These are phyloP conservation scores for Acridotheres tristis DNA, from an alignment of 2,797 vertebrate genomes.

Conservation along the genomic window DNA sequence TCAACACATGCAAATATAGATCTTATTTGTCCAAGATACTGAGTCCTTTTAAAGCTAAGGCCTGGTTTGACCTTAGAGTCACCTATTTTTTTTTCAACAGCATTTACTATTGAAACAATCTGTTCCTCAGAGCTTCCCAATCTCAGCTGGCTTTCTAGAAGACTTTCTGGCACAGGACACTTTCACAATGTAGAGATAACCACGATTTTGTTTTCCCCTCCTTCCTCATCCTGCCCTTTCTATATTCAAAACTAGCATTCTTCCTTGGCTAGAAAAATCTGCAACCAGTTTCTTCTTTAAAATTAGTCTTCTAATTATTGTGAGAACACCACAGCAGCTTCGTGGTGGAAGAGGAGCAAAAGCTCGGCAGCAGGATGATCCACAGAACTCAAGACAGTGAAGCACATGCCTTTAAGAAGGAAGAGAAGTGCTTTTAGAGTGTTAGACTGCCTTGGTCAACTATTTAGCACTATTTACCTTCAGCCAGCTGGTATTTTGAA, in stretches of 20 bases:
- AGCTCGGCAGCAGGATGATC: not conserved
- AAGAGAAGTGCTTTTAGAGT: not conserved
- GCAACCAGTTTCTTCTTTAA: not conserved
- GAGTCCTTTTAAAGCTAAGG: not conserved
- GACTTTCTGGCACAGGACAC: not conserved
- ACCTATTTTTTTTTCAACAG: not conserved
- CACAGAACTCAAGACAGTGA: not conserved
- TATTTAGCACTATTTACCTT: not conserved
- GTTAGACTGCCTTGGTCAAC: not conserved
- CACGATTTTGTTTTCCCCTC: accelerated
- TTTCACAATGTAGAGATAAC: not conserved
- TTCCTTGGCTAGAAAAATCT: not conserved
- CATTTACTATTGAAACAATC: not conserved
- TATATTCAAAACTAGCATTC: not conserved
- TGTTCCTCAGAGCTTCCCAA: not conserved
- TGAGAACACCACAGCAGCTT: not conserved
- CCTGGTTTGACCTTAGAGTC: not conserved
- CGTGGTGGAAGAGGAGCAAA: not conserved
- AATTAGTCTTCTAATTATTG: not conserved
- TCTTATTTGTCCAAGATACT: not conserved
- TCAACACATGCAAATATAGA: not conserved
- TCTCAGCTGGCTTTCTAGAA: not conserved
- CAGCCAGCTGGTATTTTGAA: not conserved
- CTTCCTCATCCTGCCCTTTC: not conserved
- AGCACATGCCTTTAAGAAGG: not conserved